Conservation (phyloP, 2,113 vertebrate species). For the Pavo muticus region DNA sequence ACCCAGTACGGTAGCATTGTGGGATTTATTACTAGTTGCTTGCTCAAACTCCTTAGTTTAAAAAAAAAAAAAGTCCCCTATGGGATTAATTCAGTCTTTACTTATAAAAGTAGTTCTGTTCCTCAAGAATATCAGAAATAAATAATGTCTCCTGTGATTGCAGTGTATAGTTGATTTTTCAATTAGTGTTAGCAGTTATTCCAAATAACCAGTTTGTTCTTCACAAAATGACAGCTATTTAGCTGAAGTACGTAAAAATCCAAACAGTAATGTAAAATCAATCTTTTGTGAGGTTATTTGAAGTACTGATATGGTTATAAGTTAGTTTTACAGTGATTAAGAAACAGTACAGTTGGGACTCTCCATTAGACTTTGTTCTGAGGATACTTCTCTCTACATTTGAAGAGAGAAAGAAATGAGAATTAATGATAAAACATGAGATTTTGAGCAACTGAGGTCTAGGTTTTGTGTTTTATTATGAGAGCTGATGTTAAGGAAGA, state of each 20-base stretch:
- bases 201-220: slow-evolving; percentile 35
- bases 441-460: not conserved
- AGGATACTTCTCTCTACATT: slow-evolving; percentile 15
- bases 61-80: not conserved
- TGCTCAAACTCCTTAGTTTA: not conserved
- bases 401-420: slow-evolving; percentile 21
- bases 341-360: slow-evolving; percentile 21
- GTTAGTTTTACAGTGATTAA: slow-evolving; percentile 65
- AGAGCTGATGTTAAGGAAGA: not conserved
- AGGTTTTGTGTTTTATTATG: not conserved
- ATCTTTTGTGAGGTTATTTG: slow-evolving; percentile 60
- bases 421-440: slow-evolving; percentile 22
- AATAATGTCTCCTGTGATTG: not conserved
- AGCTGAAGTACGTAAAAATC: slow-evolving; percentile 29
- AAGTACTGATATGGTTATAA: slow-evolving; percentile 44
- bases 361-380: slow-evolving; percentile 52
- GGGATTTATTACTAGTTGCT: not conserved
- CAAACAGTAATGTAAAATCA: slow-evolving; percentile 42
- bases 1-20: not conserved
- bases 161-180: not conserved
- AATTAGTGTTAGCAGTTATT: slow-evolving; percentile 5
- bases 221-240: slow-evolving; percentile 37
- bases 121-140: not conserved
- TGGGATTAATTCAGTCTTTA: not conserved
- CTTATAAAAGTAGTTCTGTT: not conserved